phyloP scores from a whole-genome alignment of 2,888 invertebrate genomes.

The Cheilosia scutellata region DNA sequence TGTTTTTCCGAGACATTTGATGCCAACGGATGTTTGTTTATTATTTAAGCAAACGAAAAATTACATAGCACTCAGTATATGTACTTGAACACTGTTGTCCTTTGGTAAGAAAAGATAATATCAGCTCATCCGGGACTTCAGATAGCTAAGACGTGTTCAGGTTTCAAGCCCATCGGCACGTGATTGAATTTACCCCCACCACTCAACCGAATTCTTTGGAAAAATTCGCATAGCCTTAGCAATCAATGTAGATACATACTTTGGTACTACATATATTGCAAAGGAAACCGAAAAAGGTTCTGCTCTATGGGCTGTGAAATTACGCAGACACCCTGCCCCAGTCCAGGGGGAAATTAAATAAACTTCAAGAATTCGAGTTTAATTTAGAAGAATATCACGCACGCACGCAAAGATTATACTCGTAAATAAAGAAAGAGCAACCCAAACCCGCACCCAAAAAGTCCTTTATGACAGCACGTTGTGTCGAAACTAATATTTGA shows the following conservation, averaged over 20 bases:
- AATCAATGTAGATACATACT: background rate
- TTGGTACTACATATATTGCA: background rate
- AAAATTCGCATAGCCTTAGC: background rate
- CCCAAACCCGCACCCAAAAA: background rate
- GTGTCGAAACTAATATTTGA: slow-evolving; percentile 29
- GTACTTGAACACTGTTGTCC: too few relatives aligned
- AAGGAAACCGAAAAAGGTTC: slow-evolving; percentile 28
- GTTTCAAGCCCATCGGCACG: background rate
- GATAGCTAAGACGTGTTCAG: background rate
- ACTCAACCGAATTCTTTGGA: slow-evolving; percentile 14
- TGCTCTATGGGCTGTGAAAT: slow-evolving; percentile 62
- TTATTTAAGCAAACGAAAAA: too few relatives aligned
- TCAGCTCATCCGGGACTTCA: too few relatives aligned
- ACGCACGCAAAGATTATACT: slow-evolving; percentile 23
- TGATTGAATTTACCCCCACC: background rate
- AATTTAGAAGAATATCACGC: slow-evolving; percentile 47
- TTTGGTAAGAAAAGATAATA: too few relatives aligned
- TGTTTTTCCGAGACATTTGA: too few relatives aligned
- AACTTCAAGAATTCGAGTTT: slow-evolving; percentile 43
- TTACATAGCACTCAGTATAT: too few relatives aligned
- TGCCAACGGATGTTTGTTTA: too few relatives aligned
- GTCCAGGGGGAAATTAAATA: slow-evolving; percentile 39
- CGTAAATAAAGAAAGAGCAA: slow-evolving; percentile 4
- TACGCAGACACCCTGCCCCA: slow-evolving; percentile 12
- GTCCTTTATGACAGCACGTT: background rate